Evolutionary conservation across 2,797 vertebrate genomes (phyloP).

Genomic region (Propithecus perrieri): DNA sequence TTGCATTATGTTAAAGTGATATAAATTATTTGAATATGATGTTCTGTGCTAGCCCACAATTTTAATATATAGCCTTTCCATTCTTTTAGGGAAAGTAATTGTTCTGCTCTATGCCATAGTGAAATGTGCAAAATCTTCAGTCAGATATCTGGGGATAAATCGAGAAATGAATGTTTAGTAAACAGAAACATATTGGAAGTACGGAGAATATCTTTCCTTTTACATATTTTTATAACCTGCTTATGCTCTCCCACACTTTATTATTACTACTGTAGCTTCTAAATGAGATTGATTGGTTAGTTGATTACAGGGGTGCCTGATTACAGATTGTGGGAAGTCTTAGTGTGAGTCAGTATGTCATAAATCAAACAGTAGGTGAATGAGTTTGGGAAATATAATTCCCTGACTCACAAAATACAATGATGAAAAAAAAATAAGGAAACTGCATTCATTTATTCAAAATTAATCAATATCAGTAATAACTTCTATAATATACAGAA

Average conservation of each 20-base stretch:
- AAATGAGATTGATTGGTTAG: conserved; percentile 34
- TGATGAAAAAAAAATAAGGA: not conserved
- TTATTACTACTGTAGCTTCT: not conserved
- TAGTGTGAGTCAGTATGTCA: not conserved
- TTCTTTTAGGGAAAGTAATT: not conserved
- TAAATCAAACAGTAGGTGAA: conserved; percentile 49
- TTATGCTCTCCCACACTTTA: not conserved
- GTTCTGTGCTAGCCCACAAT: not conserved
- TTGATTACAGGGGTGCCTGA: not conserved
- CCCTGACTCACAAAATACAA: not conserved
- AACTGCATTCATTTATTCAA: not conserved
- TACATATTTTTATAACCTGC: not conserved
- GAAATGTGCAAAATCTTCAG: not conserved
- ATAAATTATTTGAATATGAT: not conserved
- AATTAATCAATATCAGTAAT: not conserved
- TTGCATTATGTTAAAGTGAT: not conserved
- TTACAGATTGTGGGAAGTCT: not conserved
- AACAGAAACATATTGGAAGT: not conserved
- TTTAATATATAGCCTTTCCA: not conserved
- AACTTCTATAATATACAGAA: not conserved
- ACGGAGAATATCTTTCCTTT: not conserved
- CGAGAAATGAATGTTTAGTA: not conserved
- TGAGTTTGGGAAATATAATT: not conserved
- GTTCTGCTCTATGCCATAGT: not conserved
- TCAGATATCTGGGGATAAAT: not conserved